These are phyloP conservation scores for Falco biarmicus DNA, from an alignment of 2,797 vertebrate genomes.

Conservation along the genomic window DNA sequence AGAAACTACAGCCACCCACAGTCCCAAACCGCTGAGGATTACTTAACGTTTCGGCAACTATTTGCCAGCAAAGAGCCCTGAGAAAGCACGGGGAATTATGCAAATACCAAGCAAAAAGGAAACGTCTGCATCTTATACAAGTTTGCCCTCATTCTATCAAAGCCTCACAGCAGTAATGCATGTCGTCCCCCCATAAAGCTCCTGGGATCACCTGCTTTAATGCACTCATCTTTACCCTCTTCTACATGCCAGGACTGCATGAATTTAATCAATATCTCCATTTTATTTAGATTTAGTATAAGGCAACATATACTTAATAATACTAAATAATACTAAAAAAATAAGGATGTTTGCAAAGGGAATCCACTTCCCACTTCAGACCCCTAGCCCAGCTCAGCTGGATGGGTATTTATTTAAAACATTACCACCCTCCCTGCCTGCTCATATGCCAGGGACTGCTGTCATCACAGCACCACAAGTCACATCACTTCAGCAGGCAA, in stretches of 20 bases:
- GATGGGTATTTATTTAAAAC: not conserved
- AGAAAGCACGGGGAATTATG: not conserved
- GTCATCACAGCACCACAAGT: not conserved
- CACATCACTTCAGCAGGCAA: not conserved
- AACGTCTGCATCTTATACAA: not conserved
- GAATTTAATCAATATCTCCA: not conserved
- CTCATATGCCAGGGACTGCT: not conserved
- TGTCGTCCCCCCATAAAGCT: not conserved
- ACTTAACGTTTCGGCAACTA: not conserved
- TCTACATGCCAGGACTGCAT: not conserved
- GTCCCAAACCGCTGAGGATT: not conserved
- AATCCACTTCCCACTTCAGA: not conserved
- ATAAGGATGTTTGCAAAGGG: not conserved
- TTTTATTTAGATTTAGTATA: not conserved
- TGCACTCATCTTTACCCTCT: not conserved
- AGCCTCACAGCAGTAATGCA: not conserved
- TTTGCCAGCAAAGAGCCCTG: not conserved
- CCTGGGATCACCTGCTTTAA: not conserved
- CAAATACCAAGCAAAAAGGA: conserved; percentile 12
- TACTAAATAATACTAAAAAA: no score
- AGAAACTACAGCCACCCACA: not conserved
- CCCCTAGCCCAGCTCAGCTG: not conserved
- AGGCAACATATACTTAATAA: not conserved
- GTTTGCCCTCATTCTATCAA: conserved; percentile 61
- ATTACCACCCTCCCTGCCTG: not conserved